Conservation (phyloP, 2,113 vertebrate genomes). For the Entomyzon cyanotis region DNA sequence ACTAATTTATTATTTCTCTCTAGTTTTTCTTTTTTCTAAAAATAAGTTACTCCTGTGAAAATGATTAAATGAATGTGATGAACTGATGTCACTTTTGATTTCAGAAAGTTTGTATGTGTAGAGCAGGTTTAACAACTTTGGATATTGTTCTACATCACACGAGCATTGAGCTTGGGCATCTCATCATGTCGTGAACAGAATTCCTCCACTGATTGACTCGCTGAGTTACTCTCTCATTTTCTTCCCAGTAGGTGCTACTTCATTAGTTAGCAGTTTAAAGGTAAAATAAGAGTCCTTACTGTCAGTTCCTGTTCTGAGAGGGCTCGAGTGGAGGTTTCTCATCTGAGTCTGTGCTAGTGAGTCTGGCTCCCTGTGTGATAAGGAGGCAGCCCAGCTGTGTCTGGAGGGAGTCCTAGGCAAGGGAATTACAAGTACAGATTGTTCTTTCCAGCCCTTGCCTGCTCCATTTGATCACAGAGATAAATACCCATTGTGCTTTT, state of each 20-base stretch:
- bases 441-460: neutral
- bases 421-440: neutral
- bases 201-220: accelerated
- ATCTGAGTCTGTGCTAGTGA: accelerated
- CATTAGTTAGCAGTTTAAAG: neutral
- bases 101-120: neutral
- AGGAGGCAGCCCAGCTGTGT: neutral
- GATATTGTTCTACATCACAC: accelerated
- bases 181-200: accelerated
- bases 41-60: neutral
- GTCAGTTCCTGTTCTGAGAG: neutral
- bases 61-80: neutral
- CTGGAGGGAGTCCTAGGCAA: neutral
- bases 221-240: neutral
- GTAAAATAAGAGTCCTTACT: neutral
- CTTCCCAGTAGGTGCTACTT: neutral
- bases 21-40: neutral
- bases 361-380: neutral
- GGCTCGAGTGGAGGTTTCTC: neutral
- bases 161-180: neutral
- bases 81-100: neutral
- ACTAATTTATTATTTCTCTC: neutral
- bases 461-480: neutral
- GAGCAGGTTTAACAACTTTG: neutral
- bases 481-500: neutral